Conservation (phyloP, 1,140 invertebrate genomes). For the Stratiolaelaps scimitus region DNA sequence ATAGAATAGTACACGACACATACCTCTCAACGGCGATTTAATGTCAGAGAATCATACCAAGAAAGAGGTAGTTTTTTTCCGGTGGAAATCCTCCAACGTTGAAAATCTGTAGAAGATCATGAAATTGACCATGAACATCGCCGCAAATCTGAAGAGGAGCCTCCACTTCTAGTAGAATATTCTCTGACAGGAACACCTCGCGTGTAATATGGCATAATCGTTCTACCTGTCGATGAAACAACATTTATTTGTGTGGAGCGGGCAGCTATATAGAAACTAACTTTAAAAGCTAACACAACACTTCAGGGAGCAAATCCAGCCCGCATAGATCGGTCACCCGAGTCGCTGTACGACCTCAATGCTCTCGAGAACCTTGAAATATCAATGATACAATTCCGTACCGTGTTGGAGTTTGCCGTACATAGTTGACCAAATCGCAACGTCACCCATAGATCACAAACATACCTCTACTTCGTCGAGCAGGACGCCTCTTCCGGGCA, state of each 20-base stretch:
- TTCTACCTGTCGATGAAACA: constrained; percentile 2
- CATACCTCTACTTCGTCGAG: constrained; percentile 55
- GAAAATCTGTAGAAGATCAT: constrained; percentile 43
- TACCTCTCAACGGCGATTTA: too few relatives aligned
- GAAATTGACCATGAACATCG: constrained; percentile 45
- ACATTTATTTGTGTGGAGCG: too few relatives aligned
- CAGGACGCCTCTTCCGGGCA: constrained; percentile 60
- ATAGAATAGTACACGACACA: too few relatives aligned
- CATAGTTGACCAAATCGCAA: not conserved
- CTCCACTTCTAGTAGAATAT: constrained; percentile 1
- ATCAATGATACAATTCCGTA: too few relatives aligned
- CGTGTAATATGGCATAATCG: not conserved
- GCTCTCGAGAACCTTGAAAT: too few relatives aligned
- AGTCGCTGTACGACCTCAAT: too few relatives aligned
- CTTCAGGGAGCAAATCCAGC: too few relatives aligned
- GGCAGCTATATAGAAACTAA: not conserved
- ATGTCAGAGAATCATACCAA: constrained; percentile 40
- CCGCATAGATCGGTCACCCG: too few relatives aligned
- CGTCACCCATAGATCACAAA: not conserved
- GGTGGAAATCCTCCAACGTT: constrained; percentile 43
- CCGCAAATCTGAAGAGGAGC: constrained; percentile 42
- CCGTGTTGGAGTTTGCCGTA: not conserved
- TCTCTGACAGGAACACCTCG: not conserved
- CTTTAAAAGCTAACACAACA: not conserved
- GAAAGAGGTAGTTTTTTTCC: constrained; percentile 41